Evolutionary conservation across 1,140 invertebrate genomes (phyloP).

Genomic region (Listronotus bonariensis): DNA sequence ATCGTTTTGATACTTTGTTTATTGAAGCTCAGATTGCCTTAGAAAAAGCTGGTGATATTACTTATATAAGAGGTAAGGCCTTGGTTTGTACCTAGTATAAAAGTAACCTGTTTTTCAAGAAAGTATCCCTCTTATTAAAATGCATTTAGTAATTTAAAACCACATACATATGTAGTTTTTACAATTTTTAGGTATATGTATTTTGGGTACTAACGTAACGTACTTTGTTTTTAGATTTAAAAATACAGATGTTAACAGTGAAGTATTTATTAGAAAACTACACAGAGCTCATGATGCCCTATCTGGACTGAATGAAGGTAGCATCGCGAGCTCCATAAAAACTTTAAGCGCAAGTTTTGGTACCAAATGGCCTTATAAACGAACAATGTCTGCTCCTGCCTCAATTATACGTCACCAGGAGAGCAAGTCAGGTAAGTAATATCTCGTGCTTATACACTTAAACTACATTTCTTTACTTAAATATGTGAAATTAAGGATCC

Average conservation of each 20-base stretch:
- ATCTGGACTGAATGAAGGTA: conserved; percentile 66
- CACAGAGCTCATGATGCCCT: conserved; percentile 89
- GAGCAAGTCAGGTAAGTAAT: conserved; percentile 67
- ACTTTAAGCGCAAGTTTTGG: conserved; percentile 90
- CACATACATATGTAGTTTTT: too few species aligned
- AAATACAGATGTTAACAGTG: conserved; percentile 87
- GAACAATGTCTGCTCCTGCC: conserved; percentile 88
- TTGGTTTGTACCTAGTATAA: too few species aligned
- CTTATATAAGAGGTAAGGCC: conserved; percentile 75
- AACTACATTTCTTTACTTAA: too few species aligned
- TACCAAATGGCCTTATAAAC: conserved; percentile 93
- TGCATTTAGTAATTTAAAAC: too few species aligned
- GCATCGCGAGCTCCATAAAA: conserved; percentile 67
- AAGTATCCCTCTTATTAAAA: too few species aligned
- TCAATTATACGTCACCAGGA: conserved; percentile 79
- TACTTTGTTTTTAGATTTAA: conserved; percentile 69
- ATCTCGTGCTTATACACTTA: too few species aligned
- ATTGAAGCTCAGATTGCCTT: conserved; percentile 92
- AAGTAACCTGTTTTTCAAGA: too few species aligned
- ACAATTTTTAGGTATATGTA: too few species aligned
- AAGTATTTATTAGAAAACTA: conserved; percentile 86
- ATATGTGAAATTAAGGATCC: too few species aligned
- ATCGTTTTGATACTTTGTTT: conserved; percentile 94
- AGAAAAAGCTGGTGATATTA: conserved; percentile 80
- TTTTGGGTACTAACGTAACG: too few species aligned